A percentile compares a stretch with the other conserved stretches of the same genome.
phyloP scores from a whole-genome alignment of 2,888 invertebrate species.

The Lasioglossum leucozonium region DNA sequence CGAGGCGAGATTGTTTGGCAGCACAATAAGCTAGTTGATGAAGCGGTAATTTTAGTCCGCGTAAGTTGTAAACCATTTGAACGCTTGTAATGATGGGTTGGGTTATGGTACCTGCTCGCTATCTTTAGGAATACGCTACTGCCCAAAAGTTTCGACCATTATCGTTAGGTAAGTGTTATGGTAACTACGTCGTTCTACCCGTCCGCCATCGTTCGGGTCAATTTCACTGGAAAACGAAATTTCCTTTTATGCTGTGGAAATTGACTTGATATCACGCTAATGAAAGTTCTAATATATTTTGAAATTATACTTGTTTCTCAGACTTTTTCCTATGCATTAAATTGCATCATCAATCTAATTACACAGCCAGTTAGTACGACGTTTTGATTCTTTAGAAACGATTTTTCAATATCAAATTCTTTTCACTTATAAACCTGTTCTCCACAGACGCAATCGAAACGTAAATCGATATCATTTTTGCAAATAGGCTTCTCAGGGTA shows the following conservation, averaged over 20 bases:
- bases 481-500: no score
- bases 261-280: not conserved
- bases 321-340: no score
- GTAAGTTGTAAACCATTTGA: conserved; percentile 6
- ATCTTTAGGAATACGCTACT: not conserved
- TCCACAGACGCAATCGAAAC: no score
- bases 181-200: not conserved
- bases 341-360: no score
- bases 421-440: no score
- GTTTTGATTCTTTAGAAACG: no score
- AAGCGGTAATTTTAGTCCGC: conserved; percentile 21
- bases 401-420: no score
- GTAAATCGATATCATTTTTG: no score
- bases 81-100: not conserved
- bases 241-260: not conserved
- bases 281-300: not conserved
- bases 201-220: not conserved
- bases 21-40: not conserved
- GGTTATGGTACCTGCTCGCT: not conserved
- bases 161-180: conserved; percentile 1
- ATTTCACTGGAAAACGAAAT: not conserved
- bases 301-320: no score
- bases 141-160: not conserved
- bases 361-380: no score
- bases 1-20: not conserved